phyloP scores from a whole-genome alignment of 2,888 invertebrate species.

The Ichneumoninae sp. region DNA sequence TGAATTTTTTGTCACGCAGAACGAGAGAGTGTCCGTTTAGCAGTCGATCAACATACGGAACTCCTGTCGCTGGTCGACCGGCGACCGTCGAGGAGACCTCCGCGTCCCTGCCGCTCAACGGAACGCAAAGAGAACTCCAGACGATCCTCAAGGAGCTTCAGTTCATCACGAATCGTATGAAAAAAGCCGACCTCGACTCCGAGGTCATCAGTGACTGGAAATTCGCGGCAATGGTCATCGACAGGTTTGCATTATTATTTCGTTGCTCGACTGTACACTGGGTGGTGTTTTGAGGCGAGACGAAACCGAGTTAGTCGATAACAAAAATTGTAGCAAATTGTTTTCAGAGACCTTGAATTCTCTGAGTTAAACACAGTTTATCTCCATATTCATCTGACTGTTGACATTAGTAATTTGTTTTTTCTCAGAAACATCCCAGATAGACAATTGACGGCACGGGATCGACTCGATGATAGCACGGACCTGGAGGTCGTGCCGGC shows the following conservation, averaged over 20 bases:
- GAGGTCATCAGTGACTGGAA: constrained; percentile 98
- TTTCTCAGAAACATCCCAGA: no score
- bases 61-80: constrained; percentile 85
- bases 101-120: constrained; percentile 86
- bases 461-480: no score
- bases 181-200: constrained; percentile 96
- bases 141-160: constrained; percentile 96
- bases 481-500: no score
- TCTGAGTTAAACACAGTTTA: no score
- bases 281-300: no score
- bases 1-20: constrained; percentile 15
- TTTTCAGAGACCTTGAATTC: no score
- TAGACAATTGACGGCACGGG: no score
- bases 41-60: constrained; percentile 80
- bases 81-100: constrained; percentile 90
- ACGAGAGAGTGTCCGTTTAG: constrained; percentile 63
- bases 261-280: not conserved
- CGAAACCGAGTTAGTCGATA: no score
- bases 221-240: constrained; percentile 99
- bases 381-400: no score
- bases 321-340: no score
- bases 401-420: no score
- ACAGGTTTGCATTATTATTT: constrained; percentile 86
- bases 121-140: constrained; percentile 94
- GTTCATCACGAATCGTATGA: constrained; percentile 97